Evolutionary conservation across 2,113 vertebrate genomes (phyloP).

Genomic region (Platysteira castanea): DNA sequence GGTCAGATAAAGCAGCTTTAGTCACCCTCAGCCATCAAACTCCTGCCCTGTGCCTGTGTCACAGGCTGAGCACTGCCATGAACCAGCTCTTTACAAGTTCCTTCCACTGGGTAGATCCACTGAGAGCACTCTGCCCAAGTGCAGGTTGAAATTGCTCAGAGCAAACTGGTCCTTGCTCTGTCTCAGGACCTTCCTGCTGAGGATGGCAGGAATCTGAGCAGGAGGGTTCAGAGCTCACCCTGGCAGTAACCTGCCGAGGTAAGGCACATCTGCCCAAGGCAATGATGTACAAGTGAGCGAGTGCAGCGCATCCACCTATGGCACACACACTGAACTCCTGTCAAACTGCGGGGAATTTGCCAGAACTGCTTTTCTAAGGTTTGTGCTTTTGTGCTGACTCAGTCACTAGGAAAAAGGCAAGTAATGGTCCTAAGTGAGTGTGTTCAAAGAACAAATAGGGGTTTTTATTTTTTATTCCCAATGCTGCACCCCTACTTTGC

Average conservation of each 20-base stretch:
- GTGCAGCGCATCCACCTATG: background rate
- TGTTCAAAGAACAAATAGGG: background rate
- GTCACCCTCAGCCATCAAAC: background rate
- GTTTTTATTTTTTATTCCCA: background rate
- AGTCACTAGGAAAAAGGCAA: background rate
- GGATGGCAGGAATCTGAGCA: background rate
- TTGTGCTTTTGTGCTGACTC: background rate
- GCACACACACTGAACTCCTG: fast-evolving
- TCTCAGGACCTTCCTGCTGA: background rate
- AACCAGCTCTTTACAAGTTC: background rate
- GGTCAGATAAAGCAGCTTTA: background rate
- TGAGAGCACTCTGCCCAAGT: background rate
- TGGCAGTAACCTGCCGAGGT: background rate
- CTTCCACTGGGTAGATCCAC: background rate
- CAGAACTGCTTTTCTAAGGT: background rate
- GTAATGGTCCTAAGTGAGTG: background rate
- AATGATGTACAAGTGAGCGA: background rate
- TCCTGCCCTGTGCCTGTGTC: background rate
- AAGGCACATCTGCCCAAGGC: fast-evolving
- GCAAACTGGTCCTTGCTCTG: background rate
- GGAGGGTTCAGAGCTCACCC: background rate
- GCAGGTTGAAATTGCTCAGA: background rate
- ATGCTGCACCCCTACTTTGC: background rate
- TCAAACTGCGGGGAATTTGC: background rate
- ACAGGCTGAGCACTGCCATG: background rate